Base-by-base conservation (phyloP, 2,888 invertebrate species). In the Dolomedes plantarius region DNA sequence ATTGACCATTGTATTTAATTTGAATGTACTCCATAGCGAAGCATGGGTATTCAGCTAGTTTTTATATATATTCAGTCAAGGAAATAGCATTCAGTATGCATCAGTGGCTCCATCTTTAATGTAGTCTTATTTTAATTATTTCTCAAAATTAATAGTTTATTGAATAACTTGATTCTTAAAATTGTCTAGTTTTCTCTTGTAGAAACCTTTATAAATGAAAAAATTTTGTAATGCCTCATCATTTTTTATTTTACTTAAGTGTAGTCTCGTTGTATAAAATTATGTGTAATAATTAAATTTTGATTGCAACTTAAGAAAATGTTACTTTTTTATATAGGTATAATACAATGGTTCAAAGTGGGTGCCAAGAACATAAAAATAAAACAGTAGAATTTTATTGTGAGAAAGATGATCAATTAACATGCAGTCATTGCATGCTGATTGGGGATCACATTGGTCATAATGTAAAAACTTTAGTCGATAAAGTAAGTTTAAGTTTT, bases 371-470 rank as follows among this genome's bases (percentile, higher is more conserved):
- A 13, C 86, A 86, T 72, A 79, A 90, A 31, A 89, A 89, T 27
- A 88, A 90, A 71, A 89, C 89, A 0, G 89, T 91, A 29, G 91
- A 91, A 79, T 91, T 91, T 83, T 91, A 89, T 89, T 91, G 91
- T 89, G 90, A 91, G 80, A 90, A 91, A 85, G 91, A 91, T 81
- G 73, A 89, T 7, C 80, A 79, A 5, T 87, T 90, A 32, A 91
- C 91, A 56, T 91, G 91, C 78, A 91, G 91, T 16, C 89, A 90
- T 50, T 91, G 91, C 89, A 91, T 90, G 36, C 90, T 91, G 39
- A 88, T 90, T n/a, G 91, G 91, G 0, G 89, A 88, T 1, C 91
- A 91, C 87, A 90, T 91, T 87, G 90, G 90, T 0, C 91, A 91
- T 83, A 87, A 88, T 11, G 90, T 91, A n/a, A 89, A 89, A 9